Evolutionary conservation across 1,140 invertebrate genomes (phyloP).

Genomic region (Subanguina moxae): DNA sequence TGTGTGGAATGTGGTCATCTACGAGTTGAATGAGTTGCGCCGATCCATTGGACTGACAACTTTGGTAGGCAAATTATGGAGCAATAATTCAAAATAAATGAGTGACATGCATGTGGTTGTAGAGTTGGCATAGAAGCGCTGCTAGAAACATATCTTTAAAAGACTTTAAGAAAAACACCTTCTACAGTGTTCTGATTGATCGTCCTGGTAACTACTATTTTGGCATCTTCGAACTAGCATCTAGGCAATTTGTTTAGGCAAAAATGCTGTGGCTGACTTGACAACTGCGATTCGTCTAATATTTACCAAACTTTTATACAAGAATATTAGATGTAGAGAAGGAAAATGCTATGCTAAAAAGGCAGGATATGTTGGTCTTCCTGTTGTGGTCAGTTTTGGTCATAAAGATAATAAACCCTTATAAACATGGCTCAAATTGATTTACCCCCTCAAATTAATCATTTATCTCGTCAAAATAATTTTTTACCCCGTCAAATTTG

Average conservation of each 20-base stretch:
- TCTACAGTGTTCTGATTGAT: not conserved
- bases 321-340: not conserved
- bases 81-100: too few species aligned
- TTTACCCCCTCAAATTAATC: too few species aligned
- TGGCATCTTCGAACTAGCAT: not conserved
- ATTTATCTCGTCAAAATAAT: too few species aligned
- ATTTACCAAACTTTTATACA: not conserved
- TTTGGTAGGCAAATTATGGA: too few species aligned
- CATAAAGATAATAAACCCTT: too few species aligned
- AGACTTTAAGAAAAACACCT: not conserved
- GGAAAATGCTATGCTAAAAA: not conserved
- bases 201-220: not conserved
- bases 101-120: too few species aligned
- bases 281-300: not conserved
- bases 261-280: not conserved
- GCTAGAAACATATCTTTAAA: not conserved
- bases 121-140: not conserved
- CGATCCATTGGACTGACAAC: not conserved
- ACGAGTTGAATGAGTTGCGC: conserved; percentile 1
- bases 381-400: not conserved
- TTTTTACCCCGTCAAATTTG: too few species aligned
- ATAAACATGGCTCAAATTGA: too few species aligned
- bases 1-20: not conserved
- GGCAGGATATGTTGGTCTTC: not conserved
- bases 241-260: not conserved